Conservation (phyloP, 2,797 vertebrate genomes). For the Dendrocincla tyrannina region DNA sequence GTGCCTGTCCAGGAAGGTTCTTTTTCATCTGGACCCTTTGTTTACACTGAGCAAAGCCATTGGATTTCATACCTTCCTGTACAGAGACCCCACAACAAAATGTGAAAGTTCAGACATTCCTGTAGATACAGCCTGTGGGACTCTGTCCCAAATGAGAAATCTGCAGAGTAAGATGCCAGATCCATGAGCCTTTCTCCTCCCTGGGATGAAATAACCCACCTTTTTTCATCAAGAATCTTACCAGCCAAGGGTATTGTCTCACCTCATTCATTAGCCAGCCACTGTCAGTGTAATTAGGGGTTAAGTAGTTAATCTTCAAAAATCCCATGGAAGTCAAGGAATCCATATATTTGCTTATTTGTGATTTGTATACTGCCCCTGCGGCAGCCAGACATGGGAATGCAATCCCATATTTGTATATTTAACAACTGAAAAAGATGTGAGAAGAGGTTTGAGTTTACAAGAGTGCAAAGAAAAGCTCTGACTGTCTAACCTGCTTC, state of each 20-base stretch:
- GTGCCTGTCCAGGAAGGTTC: not conserved
- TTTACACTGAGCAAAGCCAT: not conserved
- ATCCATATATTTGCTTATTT: slow-evolving; percentile 8
- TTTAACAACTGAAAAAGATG: not conserved
- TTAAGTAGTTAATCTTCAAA: not conserved
- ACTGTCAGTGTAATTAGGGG: not conserved
- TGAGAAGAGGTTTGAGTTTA: not conserved
- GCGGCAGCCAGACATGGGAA: slow-evolving; percentile 1
- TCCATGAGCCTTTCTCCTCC: not conserved
- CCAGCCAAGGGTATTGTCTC: not conserved
- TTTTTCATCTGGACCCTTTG: not conserved
- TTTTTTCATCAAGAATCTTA: not conserved
- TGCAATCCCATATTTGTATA: not conserved
- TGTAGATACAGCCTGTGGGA: not conserved
- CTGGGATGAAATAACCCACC: not conserved
- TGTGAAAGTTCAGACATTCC: not conserved
- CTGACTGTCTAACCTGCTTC: not conserved
- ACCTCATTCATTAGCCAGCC: not conserved
- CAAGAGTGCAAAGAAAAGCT: not conserved
- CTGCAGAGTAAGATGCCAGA: not conserved
- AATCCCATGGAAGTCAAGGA: not conserved
- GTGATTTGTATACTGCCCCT: not conserved
- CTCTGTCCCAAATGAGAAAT: not conserved
- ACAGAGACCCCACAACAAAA: not conserved
- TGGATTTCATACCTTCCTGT: not conserved